Percentiles rank a stretch among this genome's conserved stretches.
These are phyloP conservation scores for Saturnia japonica DNA, from an alignment of 2,888 invertebrate genomes.

Conservation along the genomic window DNA sequence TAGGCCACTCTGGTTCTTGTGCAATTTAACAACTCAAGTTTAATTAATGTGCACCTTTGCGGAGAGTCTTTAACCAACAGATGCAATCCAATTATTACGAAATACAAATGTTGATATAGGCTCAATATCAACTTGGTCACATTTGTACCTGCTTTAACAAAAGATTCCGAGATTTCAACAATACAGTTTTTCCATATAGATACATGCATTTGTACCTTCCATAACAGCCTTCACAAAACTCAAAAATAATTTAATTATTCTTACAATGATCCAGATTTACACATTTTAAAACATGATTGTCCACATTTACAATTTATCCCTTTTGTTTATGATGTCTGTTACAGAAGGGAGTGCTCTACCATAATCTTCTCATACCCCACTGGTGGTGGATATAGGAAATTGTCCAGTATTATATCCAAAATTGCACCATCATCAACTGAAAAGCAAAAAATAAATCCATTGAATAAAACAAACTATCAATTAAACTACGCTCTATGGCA, in stretches of 20 bases:
- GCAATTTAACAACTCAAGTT: too few species aligned
- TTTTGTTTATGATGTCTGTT: slow-evolving; percentile 62
- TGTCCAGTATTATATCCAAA: slow-evolving; percentile 95
- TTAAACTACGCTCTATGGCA: too few species aligned
- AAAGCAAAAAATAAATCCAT: slow-evolving; percentile 37
- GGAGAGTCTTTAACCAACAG: too few species aligned
- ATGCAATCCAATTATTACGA: neutral
- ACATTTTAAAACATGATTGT: slow-evolving; percentile 30
- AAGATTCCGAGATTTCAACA: neutral
- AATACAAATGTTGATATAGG: neutral
- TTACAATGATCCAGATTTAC: slow-evolving; percentile 24
- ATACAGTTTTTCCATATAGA: neutral
- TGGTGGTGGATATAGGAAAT: slow-evolving; percentile 92
- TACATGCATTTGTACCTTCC: neutral
- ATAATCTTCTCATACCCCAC: slow-evolving; percentile 97
- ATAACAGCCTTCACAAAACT: slow-evolving; percentile 1
- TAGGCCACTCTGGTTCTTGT: too few species aligned
- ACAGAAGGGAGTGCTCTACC: slow-evolving; percentile 97
- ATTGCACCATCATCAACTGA: slow-evolving; percentile 98
- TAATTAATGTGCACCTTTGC: neutral
- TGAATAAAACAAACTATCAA: neutral
- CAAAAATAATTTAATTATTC: slow-evolving; percentile 4
- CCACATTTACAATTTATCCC: slow-evolving; percentile 36
- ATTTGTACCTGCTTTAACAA: neutral
- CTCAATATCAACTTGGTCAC: neutral